phyloP scores from a whole-genome alignment of 1,140 invertebrate species.

The Aphidius ervi region DNA sequence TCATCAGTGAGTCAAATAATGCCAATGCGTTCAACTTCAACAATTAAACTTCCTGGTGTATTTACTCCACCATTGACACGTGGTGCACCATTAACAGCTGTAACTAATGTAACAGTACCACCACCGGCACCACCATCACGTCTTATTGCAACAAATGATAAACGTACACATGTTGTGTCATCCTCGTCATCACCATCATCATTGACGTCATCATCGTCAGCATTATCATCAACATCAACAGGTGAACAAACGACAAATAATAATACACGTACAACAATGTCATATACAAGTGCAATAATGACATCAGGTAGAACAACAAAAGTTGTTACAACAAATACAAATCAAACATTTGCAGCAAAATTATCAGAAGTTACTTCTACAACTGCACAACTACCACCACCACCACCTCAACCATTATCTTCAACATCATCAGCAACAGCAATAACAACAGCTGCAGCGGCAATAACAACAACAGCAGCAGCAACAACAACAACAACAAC shows the following conservation, averaged over 20 bases:
- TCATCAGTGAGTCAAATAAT: conserved; percentile 46
- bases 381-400: conserved; percentile 33
- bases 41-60: conserved; percentile 41
- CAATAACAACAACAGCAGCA: too few relatives aligned
- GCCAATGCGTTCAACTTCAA: conserved; percentile 42
- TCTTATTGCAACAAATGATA: conserved; percentile 34
- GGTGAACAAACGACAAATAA: conserved; percentile 49
- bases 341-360: conserved; percentile 62
- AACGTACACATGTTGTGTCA: too few relatives aligned
- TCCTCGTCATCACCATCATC: too few relatives aligned
- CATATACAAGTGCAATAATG: conserved; percentile 62
- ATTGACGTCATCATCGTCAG: conserved; percentile 25
- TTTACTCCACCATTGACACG: conserved; percentile 47
- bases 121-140: conserved; percentile 23
- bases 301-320: conserved; percentile 52
- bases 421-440: conserved; percentile 30
- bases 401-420: conserved; percentile 27
- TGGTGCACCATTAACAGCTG: too few relatives aligned
- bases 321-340: conserved; percentile 49
- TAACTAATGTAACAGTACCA: conserved; percentile 47
- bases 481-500: too few relatives aligned
- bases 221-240: conserved; percentile 48
- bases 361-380: conserved; percentile 55
- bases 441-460: neutral
- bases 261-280: conserved; percentile 60